These are phyloP conservation scores for Magallana angulata DNA, from an alignment of 1,140 invertebrate genomes.

Conservation along the genomic window DNA sequence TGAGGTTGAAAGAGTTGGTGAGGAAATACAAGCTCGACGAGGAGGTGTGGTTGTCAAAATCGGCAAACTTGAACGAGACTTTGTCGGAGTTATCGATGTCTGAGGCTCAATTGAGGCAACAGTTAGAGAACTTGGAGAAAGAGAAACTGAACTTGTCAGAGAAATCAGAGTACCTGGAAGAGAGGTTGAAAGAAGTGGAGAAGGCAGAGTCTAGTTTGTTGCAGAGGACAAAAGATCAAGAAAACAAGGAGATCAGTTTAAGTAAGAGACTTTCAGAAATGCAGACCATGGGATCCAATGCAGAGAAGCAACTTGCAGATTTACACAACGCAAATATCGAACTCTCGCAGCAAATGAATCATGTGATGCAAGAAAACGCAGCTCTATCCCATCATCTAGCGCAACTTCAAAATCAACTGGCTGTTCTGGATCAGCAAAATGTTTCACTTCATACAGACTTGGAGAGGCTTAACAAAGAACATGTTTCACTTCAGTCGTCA, in stretches of 20 bases:
- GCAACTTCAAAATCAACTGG: conserved; percentile 65
- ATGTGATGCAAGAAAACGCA: conserved; percentile 70
- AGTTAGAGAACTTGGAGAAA: conserved; percentile 68
- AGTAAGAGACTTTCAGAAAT: conserved; percentile 65
- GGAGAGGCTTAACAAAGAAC: conserved; percentile 65
- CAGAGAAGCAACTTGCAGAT: conserved; percentile 68
- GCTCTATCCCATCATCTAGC: conserved; percentile 65
- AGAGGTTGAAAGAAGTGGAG: conserved; percentile 71
- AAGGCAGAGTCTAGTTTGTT: conserved; percentile 68
- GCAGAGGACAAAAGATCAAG: conserved; percentile 69
- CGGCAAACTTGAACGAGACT: conserved; percentile 67
- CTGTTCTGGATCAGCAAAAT: conserved; percentile 68
- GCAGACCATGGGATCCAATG: conserved; percentile 68
- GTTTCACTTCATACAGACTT: conserved; percentile 63
- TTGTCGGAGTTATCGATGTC: conserved; percentile 72
- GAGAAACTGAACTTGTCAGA: conserved; percentile 69
- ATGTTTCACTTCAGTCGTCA: conserved; percentile 66
- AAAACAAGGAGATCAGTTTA: conserved; percentile 70
- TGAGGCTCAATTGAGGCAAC: conserved; percentile 68
- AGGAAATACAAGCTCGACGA: conserved; percentile 73
- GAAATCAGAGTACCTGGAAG: conserved; percentile 70
- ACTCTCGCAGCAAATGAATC: conserved; percentile 68
- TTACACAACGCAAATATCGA: conserved; percentile 72
- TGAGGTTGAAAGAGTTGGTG: conserved; percentile 70
- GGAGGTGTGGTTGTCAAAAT: conserved; percentile 70